phyloP scores from a whole-genome alignment of 2,113 vertebrate genomes.

The Ascaphus truei region DNA sequence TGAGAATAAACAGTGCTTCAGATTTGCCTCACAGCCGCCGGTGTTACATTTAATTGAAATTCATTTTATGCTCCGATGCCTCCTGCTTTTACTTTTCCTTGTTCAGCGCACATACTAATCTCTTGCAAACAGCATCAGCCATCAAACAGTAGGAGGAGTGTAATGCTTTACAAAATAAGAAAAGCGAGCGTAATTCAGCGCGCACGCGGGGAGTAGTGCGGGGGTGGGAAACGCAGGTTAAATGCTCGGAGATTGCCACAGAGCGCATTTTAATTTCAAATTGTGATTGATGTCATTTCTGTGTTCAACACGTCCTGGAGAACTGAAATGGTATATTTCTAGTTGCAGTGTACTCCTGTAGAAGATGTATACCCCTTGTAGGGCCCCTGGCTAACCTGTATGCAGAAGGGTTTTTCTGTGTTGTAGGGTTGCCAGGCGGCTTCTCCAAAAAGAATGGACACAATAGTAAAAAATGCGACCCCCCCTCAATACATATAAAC shows the following conservation, averaged over 20 bases:
- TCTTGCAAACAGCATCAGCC: constrained; percentile 1
- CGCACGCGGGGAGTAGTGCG: not conserved
- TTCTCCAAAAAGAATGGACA: no score
- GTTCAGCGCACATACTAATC: not conserved
- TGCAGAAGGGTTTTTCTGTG: no score
- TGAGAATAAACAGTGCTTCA: not conserved
- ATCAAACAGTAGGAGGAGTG: constrained; percentile 17
- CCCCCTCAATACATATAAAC: no score
- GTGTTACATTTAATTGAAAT: constrained; percentile 28
- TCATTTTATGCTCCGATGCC: constrained; percentile 18
- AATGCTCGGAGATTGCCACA: no score
- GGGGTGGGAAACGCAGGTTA: not conserved
- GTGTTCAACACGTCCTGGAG: no score
- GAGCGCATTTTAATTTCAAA: not conserved
- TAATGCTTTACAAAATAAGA: constrained; percentile 5
- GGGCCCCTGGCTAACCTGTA: no score
- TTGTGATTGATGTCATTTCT: not conserved
- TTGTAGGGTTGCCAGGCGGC: no score
- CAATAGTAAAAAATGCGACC: no score
- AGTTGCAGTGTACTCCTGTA: no score
- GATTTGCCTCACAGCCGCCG: constrained; percentile 10
- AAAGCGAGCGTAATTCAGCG: not conserved
- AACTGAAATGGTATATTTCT: no score
- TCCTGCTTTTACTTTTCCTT: not conserved
- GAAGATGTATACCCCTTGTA: no score